Percentiles rank a stretch among this genome's conserved stretches.
Evolutionary conservation across 2,797 vertebrate species (phyloP).

Genomic region (Diceros bicornis): DNA sequence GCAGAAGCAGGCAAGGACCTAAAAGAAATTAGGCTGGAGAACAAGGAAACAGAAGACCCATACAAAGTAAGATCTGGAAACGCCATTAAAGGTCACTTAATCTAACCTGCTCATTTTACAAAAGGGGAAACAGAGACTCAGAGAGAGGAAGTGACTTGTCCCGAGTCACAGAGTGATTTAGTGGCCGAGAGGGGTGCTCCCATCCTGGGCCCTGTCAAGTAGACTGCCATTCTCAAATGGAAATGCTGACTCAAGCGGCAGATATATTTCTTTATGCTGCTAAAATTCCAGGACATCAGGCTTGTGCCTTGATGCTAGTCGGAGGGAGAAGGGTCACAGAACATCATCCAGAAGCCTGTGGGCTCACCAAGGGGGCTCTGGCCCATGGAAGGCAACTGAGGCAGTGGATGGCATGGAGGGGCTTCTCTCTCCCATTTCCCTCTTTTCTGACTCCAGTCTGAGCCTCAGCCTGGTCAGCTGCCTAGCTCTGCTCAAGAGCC

Average conservation of each 20-base stretch:
- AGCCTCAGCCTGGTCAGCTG: conserved; percentile 19
- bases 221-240: conserved; percentile 48
- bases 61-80: background rate
- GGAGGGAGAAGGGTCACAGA: background rate
- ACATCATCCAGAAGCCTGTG: background rate
- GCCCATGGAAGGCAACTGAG: background rate
- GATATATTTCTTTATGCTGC: conserved; percentile 49
- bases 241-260: conserved; percentile 72
- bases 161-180: conserved; percentile 7
- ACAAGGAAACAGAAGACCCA: conserved; percentile 24
- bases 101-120: background rate
- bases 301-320: background rate
- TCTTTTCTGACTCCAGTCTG: background rate
- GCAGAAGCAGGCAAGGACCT: conserved; percentile 48
- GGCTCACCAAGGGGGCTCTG: background rate
- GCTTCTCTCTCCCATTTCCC: background rate
- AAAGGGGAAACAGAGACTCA: conserved; percentile 74
- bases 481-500: conserved; percentile 39
- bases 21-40: conserved; percentile 51
- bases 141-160: conserved; percentile 65
- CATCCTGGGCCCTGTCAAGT: background rate
- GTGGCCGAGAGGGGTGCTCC: background rate
- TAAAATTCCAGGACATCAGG: background rate
- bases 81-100: conserved; percentile 51
- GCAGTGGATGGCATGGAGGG: background rate